Evolutionary conservation across 64 coral and sea anemone species (phyloP), one percentile per base, ranked within the genome.

Genomic region (Exaiptasia diaphana): DNA sequence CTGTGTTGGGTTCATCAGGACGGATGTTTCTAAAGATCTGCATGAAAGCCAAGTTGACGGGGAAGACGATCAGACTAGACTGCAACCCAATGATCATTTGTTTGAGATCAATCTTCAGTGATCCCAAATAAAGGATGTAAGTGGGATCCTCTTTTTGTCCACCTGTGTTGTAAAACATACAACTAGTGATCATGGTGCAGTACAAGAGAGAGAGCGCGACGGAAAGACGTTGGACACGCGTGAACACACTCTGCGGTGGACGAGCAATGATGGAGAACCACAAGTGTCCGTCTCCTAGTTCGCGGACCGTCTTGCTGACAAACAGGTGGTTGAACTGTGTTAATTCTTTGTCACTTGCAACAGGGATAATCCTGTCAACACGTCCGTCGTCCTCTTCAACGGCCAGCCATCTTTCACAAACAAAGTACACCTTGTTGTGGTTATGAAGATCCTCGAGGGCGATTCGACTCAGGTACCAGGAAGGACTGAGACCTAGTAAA

Each of bases 111-210:
- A 90, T 68, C 27, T 69, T 67, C 2, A 75, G 36, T 0, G 88
- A 77, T 21, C 88, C 88, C 56, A 90, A 77, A 29, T 82, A 37
- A 39, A 65, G 15, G 2, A 82, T 64, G 23, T 81, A 81, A 20
- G 49, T 79, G 14, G 79, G 17, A 32, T 81, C 69, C 14, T 55
- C 54, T 11, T 9, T 36, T 18, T 53, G 40, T 10, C 82, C 82
- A 15, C 93, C 88, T 10, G 61, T 52, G 20, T 84, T 64, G 53
- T 92, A 97, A 54, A 90, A 96, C 93, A 96, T 86, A 31, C 74
- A 78, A 34, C 88, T 96, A 8, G 93, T 90, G 15, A 97, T 71
- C 93, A 97, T 97, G 0, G 89, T 97, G 13, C 85, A 91, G 79
- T 86, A 97, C 0, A 97, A 78, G 8, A 91, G 36, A 10, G 80